These are phyloP conservation scores for Ypsolopha scabrella DNA, from an alignment of 2,888 invertebrate species.

Conservation along the genomic window DNA sequence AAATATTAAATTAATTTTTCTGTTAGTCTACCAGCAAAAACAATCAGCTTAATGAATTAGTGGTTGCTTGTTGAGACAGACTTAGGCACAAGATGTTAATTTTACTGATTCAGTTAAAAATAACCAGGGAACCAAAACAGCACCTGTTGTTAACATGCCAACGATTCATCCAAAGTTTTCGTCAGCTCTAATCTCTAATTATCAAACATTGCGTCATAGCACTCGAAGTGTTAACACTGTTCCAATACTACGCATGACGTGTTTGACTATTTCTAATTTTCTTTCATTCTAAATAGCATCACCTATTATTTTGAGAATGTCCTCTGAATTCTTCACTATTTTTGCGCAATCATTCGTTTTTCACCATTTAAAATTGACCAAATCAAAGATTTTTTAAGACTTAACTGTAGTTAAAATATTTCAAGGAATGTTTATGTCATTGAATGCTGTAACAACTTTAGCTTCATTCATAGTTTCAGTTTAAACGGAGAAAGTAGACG, in stretches of 20 bases:
- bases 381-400: not conserved
- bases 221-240: conserved; percentile 28
- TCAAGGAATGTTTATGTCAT: not conserved
- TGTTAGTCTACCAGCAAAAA: no score
- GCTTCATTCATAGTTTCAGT: conserved; percentile 8
- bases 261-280: conserved; percentile 47
- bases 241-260: conserved; percentile 43
- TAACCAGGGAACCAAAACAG: no score
- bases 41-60: no score
- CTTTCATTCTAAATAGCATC: conserved; percentile 44
- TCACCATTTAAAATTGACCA: not conserved
- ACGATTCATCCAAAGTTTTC: not conserved
- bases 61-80: no score
- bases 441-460: conserved; percentile 19
- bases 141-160: not conserved
- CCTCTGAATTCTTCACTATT: conserved; percentile 31
- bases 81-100: no score
- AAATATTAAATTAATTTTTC: no score
- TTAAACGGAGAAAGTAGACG: conserved; percentile 8
- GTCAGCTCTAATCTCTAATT: not conserved
- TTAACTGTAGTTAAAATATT: not conserved
- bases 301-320: conserved; percentile 51
- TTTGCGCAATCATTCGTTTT: conserved; percentile 18
- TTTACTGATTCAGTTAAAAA: not conserved
- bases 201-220: not conserved